phyloP scores from a whole-genome alignment of 2,888 invertebrate species.

The Sylvicola cinctus region DNA sequence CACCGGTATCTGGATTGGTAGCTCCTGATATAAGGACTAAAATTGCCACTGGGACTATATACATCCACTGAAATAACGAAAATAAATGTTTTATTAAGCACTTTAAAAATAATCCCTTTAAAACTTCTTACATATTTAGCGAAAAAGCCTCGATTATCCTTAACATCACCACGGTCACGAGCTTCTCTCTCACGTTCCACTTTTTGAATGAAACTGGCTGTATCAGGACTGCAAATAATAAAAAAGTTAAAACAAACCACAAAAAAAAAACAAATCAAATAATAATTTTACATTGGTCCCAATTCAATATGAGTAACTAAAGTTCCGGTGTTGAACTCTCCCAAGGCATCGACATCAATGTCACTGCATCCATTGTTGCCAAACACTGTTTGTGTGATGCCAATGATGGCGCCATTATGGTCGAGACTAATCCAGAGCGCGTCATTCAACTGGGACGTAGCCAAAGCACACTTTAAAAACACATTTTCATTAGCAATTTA shows the following conservation, averaged over 20 bases:
- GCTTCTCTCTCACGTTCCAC: constrained; percentile 79
- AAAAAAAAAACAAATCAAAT: constrained; percentile 2
- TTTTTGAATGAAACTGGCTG: constrained; percentile 86
- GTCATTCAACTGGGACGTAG: constrained; percentile 59
- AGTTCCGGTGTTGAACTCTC: constrained; percentile 53
- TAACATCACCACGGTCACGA: constrained; percentile 69
- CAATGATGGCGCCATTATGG: constrained; percentile 55
- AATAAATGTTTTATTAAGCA: constrained; percentile 10
- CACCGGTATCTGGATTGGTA: constrained; percentile 48
- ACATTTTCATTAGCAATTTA: not conserved
- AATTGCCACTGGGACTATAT: constrained; percentile 83
- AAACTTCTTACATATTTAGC: constrained; percentile 81
- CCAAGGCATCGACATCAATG: constrained; percentile 23
- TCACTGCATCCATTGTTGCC: constrained; percentile 23
- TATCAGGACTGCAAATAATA: constrained; percentile 53
- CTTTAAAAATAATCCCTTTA: constrained; percentile 3
- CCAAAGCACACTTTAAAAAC: constrained; percentile 39
- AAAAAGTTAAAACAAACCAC: constrained; percentile 3
- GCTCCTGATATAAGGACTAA: constrained; percentile 79
- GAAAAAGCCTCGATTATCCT: constrained; percentile 88
- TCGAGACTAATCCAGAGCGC: constrained; percentile 60
- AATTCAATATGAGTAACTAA: constrained; percentile 59
- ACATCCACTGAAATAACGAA: constrained; percentile 97
- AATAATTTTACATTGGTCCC: constrained; percentile 43
- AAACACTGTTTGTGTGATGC: constrained; percentile 36